Evolutionary conservation across 1,140 invertebrate species (phyloP).

Genomic region (Olivierus martensii): DNA sequence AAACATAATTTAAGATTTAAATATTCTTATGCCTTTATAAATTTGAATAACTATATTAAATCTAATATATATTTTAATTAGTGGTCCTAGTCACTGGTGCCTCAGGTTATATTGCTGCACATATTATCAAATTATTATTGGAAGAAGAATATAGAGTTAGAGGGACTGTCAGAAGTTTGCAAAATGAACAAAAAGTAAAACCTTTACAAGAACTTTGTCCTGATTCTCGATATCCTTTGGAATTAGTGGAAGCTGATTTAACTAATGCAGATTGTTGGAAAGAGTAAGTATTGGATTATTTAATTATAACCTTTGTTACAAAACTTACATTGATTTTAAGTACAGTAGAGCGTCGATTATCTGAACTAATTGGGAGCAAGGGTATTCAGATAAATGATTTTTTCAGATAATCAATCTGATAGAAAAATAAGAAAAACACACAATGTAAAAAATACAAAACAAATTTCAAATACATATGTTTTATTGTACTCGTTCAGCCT

Average conservation of each 20-base stretch:
- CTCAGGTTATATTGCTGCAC: conserved; percentile 39
- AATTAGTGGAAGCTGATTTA: conserved; percentile 36
- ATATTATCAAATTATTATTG: conserved; percentile 38
- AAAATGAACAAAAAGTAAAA: conserved; percentile 33
- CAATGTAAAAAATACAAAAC: no score
- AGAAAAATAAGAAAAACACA: no score
- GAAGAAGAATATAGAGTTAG: conserved; percentile 37
- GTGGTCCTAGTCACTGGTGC: conserved; percentile 44
- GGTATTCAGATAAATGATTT: no score
- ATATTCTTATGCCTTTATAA: no score
- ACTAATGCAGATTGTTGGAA: conserved; percentile 29
- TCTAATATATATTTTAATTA: conserved; percentile 18
- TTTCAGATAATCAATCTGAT: no score
- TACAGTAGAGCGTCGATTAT: no score
- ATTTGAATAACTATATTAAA: no score
- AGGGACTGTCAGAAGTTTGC: conserved; percentile 37
- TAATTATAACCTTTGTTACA: no score
- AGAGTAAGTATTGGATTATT: conserved; percentile 26
- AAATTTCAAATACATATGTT: no score
- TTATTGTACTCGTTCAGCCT: no score
- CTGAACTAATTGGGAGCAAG: no score
- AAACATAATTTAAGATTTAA: no score
- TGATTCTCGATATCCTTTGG: conserved; percentile 32
- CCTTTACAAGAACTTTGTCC: conserved; percentile 29
- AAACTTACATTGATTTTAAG: not conserved